Conservation (phyloP, 1,140 invertebrate species). For the Aphelinus certus region DNA sequence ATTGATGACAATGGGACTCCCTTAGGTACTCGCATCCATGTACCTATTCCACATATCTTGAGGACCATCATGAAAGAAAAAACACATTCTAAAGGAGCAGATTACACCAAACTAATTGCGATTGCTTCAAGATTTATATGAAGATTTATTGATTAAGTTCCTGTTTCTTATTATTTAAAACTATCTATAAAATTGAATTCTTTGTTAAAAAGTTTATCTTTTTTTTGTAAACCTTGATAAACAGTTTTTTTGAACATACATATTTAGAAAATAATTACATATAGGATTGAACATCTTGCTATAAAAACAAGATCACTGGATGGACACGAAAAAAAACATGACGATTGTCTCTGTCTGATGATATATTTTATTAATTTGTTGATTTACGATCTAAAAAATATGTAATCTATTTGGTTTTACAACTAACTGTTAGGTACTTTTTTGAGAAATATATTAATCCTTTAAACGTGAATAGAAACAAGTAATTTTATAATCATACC, state of each 20-base stretch:
- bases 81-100: constrained; percentile 83
- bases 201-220: constrained; percentile 1
- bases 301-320: too few relatives aligned
- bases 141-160: constrained; percentile 36
- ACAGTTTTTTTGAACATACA: not conserved
- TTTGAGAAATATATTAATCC: too few relatives aligned
- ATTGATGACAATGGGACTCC: constrained; percentile 95
- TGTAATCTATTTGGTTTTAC: too few relatives aligned
- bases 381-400: too few relatives aligned
- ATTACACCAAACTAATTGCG: constrained; percentile 94
- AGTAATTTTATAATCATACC: too few relatives aligned
- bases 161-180: not conserved
- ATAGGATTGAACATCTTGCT: too few relatives aligned
- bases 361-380: too few relatives aligned
- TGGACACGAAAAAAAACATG: too few relatives aligned
- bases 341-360: too few relatives aligned
- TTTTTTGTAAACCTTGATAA: not conserved
- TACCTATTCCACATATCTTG: constrained; percentile 93
- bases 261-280: too few relatives aligned
- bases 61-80: constrained; percentile 86
- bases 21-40: constrained; percentile 91
- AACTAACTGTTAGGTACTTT: too few relatives aligned
- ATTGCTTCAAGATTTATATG: constrained; percentile 94
- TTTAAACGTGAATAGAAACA: too few relatives aligned
- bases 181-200: not conserved